Percentiles rank a stretch among this genome's conserved stretches.
These are phyloP conservation scores for Triplophysa tibetana DNA, from an alignment of 2,113 vertebrate species.

Conservation along the genomic window DNA sequence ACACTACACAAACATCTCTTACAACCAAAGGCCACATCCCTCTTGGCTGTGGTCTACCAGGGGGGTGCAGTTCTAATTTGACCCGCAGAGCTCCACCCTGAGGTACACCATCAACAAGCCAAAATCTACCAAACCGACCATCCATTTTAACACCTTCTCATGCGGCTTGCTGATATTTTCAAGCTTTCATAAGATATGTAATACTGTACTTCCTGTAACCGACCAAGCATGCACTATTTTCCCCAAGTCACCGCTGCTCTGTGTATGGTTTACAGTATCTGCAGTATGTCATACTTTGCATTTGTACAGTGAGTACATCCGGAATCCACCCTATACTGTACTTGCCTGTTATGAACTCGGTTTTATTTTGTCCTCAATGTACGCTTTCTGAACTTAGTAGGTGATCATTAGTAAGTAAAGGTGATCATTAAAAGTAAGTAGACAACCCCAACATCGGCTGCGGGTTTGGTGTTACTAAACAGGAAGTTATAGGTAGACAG, in stretches of 20 bases:
- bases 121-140: background rate
- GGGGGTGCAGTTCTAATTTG: background rate
- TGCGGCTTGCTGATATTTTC: background rate
- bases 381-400: background rate
- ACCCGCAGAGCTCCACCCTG: background rate
- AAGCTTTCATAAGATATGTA: background rate
- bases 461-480: constrained; percentile 51
- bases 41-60: background rate
- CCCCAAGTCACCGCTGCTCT: background rate
- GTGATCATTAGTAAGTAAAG: background rate
- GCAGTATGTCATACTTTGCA: background rate
- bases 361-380: too few species aligned
- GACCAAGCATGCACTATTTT: background rate
- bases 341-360: too few species aligned
- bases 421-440: background rate
- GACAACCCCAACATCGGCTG: constrained; percentile 22
- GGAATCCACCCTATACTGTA: too few species aligned
- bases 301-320: background rate
- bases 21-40: background rate
- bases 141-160: background rate
- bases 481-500: constrained; percentile 53
- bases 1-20: background rate
- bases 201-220: constrained; percentile 19
- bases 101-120: background rate
- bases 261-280: background rate